These are phyloP conservation scores for Sebastes cheni DNA, from an alignment of 2,797 vertebrate species.

Conservation along the genomic window DNA sequence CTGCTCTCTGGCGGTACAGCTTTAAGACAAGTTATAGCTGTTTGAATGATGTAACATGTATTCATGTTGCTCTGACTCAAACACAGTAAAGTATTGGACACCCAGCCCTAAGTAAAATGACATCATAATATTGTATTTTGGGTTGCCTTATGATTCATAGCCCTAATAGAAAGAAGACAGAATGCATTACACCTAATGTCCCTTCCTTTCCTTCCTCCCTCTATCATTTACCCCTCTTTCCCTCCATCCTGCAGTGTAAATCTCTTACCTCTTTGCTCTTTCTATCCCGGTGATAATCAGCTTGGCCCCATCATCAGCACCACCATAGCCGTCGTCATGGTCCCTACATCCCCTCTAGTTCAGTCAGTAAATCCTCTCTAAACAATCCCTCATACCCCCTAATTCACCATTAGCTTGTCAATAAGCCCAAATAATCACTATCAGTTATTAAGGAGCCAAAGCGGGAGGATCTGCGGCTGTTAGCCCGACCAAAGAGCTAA, in stretches of 20 bases:
- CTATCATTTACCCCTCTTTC: slow-evolving; percentile 7
- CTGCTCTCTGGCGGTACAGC: background rate
- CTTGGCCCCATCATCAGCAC: slow-evolving; percentile 41
- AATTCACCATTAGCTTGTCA: slow-evolving; percentile 72
- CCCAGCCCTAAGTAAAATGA: background rate
- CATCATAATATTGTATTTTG: background rate
- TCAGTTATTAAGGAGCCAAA: slow-evolving; percentile 56
- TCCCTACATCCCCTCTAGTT: slow-evolving; percentile 48
- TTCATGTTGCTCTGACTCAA: background rate
- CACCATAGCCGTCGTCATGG: slow-evolving; percentile 23
- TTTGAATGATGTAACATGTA: background rate
- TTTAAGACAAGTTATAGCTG: background rate
- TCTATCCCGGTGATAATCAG: slow-evolving; percentile 40
- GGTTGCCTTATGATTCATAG: background rate
- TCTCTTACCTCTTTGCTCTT: slow-evolving; percentile 8
- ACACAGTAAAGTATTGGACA: background rate
- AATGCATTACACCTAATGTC: background rate
- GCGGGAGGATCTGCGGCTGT: slow-evolving; percentile 54
- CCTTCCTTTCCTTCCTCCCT: background rate
- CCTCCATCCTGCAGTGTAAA: slow-evolving; percentile 17
- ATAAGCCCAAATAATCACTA: slow-evolving; percentile 73
- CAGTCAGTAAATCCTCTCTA: slow-evolving; percentile 69
- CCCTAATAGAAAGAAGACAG: background rate
- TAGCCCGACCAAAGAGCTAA: slow-evolving; percentile 48
- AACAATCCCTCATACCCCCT: slow-evolving; percentile 66